These are phyloP conservation scores for Lycophotia porphyrea DNA, from an alignment of 2,888 invertebrate species.

Conservation along the genomic window DNA sequence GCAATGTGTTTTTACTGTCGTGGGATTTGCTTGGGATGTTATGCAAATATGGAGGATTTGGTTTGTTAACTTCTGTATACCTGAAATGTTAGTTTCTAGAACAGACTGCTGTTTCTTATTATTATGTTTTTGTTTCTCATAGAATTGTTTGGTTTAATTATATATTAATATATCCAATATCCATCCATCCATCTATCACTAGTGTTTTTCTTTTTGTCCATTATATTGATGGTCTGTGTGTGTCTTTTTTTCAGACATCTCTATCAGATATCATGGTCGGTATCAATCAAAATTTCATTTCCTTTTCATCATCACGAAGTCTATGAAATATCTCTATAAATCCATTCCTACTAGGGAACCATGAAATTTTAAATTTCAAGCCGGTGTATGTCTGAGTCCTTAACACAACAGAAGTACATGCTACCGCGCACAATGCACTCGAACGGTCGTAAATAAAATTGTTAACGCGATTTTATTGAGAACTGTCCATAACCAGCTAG, in stretches of 20 bases:
- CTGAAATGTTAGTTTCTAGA: too few species aligned
- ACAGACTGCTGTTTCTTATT: not conserved
- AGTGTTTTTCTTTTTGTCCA: not conserved
- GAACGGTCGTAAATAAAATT: slow-evolving; percentile 52
- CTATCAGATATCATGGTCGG: not conserved
- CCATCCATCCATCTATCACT: not conserved
- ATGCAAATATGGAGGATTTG: slow-evolving; percentile 21
- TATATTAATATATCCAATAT: too few species aligned
- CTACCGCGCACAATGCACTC: slow-evolving; percentile 41
- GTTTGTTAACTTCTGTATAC: not conserved
- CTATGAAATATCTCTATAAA: not conserved
- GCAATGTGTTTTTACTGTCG: slow-evolving; percentile 38
- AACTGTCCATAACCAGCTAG: slow-evolving; percentile 29
- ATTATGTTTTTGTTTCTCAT: not conserved
- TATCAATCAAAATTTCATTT: not conserved
- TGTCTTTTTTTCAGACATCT: not conserved
- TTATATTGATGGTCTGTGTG: not conserved
- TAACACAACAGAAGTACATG: slow-evolving; percentile 27
- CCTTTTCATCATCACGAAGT: not conserved
- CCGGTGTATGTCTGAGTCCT: slow-evolving; percentile 22
- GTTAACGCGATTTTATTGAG: slow-evolving; percentile 53
- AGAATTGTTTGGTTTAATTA: not conserved
- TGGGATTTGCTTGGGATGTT: slow-evolving; percentile 19
- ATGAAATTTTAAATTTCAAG: not conserved
- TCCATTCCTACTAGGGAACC: not conserved